phyloP scores from a whole-genome alignment of 2,888 invertebrate genomes.

The Belgica antarctica region DNA sequence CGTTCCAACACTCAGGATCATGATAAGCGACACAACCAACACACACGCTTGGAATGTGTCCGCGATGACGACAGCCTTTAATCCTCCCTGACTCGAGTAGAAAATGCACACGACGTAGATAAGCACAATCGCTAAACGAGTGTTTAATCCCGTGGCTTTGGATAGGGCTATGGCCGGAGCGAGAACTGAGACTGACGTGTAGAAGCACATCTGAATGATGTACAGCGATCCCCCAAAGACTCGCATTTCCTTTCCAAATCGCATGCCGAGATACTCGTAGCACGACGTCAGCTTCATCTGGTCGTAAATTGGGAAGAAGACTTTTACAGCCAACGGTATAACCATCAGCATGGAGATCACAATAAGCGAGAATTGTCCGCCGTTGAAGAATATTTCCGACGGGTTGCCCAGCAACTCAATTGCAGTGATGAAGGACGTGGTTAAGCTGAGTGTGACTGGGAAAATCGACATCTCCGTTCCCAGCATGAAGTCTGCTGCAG shows the following conservation, averaged over 20 bases:
- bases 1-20: constrained; percentile 58
- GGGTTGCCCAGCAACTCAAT: constrained; percentile 88
- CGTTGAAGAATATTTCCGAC: constrained; percentile 85
- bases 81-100: constrained; percentile 90
- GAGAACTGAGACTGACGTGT: constrained; percentile 81
- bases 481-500: constrained; percentile 71
- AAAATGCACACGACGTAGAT: constrained; percentile 93
- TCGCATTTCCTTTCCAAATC: constrained; percentile 55
- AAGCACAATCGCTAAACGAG: constrained; percentile 82
- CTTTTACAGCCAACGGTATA: constrained; percentile 72
- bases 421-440: constrained; percentile 89
- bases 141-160: constrained; percentile 84
- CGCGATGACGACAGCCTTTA: constrained; percentile 93
- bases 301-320: constrained; percentile 85
- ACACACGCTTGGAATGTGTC: constrained; percentile 73
- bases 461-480: constrained; percentile 82
- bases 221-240: constrained; percentile 53
- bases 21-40: constrained; percentile 52
- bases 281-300: constrained; percentile 78
- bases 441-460: constrained; percentile 85
- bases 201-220: constrained; percentile 69
- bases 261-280: constrained; percentile 75
- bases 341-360: constrained; percentile 72
- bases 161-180: constrained; percentile 81
- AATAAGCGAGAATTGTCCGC: constrained; percentile 84